Evolutionary conservation across 2,888 invertebrate genomes (phyloP).

Genomic region (Eupithecia centaureata): DNA sequence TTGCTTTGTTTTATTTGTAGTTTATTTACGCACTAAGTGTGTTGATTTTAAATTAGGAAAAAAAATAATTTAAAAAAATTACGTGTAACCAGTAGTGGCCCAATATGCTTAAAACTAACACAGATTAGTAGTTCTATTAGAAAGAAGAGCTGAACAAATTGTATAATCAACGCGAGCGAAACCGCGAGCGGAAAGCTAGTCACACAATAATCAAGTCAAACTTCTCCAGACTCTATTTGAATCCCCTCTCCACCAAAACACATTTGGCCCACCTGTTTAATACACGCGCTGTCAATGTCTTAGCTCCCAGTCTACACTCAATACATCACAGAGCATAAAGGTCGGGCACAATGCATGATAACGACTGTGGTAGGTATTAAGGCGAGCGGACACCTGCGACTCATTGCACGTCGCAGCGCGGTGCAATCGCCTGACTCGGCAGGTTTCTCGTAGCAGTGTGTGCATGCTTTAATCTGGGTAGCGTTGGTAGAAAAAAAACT

Average conservation of each 20-base stretch:
- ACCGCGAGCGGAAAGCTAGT: no score
- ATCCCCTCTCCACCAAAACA: slow-evolving; percentile 9
- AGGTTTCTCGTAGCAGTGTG: slow-evolving; percentile 49
- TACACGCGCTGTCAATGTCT: slow-evolving; percentile 27
- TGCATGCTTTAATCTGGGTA: slow-evolving; percentile 46
- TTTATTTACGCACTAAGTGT: no score
- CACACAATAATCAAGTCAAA: neutral
- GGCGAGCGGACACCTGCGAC: slow-evolving; percentile 64
- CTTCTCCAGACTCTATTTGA: neutral
- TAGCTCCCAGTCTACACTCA: slow-evolving; percentile 16
- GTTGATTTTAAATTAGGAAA: no score
- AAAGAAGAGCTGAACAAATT: no score
- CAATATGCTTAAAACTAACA: no score
- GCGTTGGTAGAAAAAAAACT: slow-evolving; percentile 38
- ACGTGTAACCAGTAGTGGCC: no score
- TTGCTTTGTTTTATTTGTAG: no score
- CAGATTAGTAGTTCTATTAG: no score
- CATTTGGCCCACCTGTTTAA: slow-evolving; percentile 12
- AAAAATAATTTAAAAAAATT: no score
- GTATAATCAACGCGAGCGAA: no score
- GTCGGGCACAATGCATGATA: slow-evolving; percentile 47
- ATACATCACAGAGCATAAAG: slow-evolving; percentile 43
- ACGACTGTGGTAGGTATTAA: slow-evolving; percentile 60
- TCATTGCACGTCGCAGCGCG: slow-evolving; percentile 47
- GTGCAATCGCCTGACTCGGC: slow-evolving; percentile 54